Conservation (phyloP, 2,888 invertebrate genomes). For the Pyralis farinalis region DNA sequence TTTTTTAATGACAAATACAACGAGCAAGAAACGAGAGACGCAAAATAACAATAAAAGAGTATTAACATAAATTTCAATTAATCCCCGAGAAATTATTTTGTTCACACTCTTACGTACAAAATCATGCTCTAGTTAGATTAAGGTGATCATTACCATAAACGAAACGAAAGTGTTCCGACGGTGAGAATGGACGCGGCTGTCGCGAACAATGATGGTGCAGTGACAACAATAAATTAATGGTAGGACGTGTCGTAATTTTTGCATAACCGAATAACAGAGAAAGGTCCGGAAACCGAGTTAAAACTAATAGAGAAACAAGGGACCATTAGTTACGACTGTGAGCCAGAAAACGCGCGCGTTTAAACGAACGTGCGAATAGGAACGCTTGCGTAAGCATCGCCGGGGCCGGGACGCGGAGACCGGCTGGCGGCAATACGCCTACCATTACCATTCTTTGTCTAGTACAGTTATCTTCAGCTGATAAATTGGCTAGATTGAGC, state of each 20-base stretch:
- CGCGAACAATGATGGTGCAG: slow-evolving; percentile 34
- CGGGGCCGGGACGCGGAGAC: slow-evolving; percentile 24
- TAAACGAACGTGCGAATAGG: slow-evolving; percentile 60
- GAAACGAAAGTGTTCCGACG: slow-evolving; percentile 16
- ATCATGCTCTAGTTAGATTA: slow-evolving; percentile 14
- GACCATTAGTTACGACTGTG: slow-evolving; percentile 17
- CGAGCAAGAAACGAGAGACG: too few species aligned
- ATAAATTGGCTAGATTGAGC: slow-evolving; percentile 45
- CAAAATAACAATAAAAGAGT: slow-evolving; percentile 7
- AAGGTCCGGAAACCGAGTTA: slow-evolving; percentile 35
- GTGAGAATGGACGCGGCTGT: slow-evolving; percentile 35
- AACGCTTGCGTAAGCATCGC: slow-evolving; percentile 62
- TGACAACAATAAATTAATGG: slow-evolving; percentile 31
- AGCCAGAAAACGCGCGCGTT: slow-evolving; percentile 33
- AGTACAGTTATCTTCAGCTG: slow-evolving; percentile 27
- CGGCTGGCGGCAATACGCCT: slow-evolving; percentile 23
- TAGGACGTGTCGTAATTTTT: slow-evolving; percentile 50
- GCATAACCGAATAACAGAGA: slow-evolving; percentile 46
- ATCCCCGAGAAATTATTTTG: slow-evolving; percentile 13
- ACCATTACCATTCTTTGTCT: slow-evolving; percentile 42
- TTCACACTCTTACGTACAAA: slow-evolving; percentile 20
- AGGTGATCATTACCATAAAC: slow-evolving; percentile 13
- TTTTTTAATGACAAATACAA: too few species aligned
- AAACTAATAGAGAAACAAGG: slow-evolving; percentile 18
- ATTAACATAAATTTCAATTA: slow-evolving; percentile 17